Conservation (phyloP, 1,140 invertebrate species). For the Anoplolepis gracilipes region DNA sequence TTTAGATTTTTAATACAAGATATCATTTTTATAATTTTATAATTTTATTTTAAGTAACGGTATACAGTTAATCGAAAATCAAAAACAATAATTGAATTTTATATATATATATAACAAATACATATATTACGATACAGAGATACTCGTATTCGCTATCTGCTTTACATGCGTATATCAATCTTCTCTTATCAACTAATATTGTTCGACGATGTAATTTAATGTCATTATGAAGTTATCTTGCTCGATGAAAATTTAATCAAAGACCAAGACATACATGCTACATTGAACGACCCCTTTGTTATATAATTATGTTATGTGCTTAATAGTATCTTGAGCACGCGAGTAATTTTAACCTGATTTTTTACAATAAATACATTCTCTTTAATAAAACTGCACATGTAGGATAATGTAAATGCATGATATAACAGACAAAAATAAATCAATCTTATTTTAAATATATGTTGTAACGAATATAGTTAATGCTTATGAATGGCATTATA, state of each 20-base stretch:
- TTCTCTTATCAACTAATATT: not conserved
- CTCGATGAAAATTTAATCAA: slow-evolving; percentile 31
- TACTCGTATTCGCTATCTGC: not conserved
- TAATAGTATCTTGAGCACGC: not conserved
- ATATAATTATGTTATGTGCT: not conserved
- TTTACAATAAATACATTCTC: not conserved
- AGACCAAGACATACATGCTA: not conserved
- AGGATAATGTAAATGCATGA: not conserved
- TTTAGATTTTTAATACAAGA: not conserved
- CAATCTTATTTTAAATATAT: not conserved
- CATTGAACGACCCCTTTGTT: slow-evolving; percentile 1
- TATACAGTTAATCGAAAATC: not conserved
- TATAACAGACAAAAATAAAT: not conserved
- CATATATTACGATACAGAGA: not conserved
- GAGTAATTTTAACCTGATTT: not conserved
- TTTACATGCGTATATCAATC: not conserved
- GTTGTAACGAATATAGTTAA: not conserved
- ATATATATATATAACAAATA: not conserved
- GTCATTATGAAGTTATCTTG: slow-evolving; percentile 9
- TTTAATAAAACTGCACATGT: not conserved
- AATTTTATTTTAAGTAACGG: not conserved
- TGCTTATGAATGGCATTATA: not conserved
- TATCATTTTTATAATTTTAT: no score
- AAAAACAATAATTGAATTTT: not conserved
- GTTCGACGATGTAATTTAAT: slow-evolving; percentile 1